Evolutionary conservation across 2,797 vertebrate species (phyloP).

Genomic region (Microtus agrestis): DNA sequence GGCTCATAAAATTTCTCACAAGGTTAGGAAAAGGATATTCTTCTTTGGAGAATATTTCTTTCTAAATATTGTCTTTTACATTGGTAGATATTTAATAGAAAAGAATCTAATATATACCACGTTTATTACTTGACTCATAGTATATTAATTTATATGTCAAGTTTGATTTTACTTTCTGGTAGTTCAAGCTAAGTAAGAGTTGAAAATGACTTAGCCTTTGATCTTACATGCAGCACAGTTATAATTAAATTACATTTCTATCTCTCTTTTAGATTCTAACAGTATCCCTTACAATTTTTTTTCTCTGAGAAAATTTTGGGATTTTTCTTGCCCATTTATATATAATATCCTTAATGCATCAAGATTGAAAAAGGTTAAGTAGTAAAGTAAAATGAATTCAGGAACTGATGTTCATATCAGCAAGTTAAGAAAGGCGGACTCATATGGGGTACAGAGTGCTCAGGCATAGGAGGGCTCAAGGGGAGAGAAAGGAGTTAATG

Average conservation of each 20-base stretch:
- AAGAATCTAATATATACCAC: background rate
- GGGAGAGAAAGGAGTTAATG: background rate
- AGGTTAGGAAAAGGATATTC: background rate
- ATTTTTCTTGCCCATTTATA: background rate
- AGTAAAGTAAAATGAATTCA: background rate
- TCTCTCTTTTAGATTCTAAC: background rate
- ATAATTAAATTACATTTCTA: background rate
- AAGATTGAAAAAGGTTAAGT: background rate
- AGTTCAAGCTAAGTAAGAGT: background rate
- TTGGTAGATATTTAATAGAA: background rate
- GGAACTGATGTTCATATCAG: background rate
- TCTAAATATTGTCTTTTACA: background rate
- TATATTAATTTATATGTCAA: background rate
- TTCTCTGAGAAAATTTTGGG: background rate
- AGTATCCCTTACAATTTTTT: background rate
- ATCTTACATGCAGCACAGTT: background rate
- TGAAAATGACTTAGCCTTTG: background rate
- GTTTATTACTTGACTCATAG: background rate
- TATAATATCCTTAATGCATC: rapidly evolving
- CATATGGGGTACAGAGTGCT: background rate
- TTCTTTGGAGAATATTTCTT: background rate
- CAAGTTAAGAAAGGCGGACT: background rate
- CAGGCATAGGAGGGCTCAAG: too few species aligned
- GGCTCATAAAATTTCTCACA: background rate
- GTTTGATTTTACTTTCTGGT: background rate